Evolutionary conservation across 2,888 invertebrate species (phyloP).

Genomic region (Dolomedes plantarius): DNA sequence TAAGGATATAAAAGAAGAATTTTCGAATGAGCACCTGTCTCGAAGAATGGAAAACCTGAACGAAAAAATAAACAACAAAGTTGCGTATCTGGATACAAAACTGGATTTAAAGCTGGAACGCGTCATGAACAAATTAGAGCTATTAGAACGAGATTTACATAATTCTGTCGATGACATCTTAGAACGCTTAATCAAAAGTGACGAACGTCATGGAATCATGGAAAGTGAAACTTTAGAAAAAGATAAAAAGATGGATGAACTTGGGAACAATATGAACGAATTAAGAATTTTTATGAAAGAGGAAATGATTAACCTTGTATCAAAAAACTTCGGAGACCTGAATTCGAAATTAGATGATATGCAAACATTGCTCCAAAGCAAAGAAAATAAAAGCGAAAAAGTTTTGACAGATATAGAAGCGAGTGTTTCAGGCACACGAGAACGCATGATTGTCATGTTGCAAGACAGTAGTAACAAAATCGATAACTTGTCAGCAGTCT

Average conservation of each 20-base stretch:
- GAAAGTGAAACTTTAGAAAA: conserved; percentile 41
- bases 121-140: conserved; percentile 63
- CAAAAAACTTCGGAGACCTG: conserved; percentile 32
- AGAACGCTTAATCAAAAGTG: conserved; percentile 67
- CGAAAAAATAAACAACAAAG: conserved; percentile 68
- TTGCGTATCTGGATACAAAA: conserved; percentile 66
- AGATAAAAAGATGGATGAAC: conserved; percentile 45
- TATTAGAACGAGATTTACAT: conserved; percentile 68
- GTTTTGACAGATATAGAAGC: conserved; percentile 11
- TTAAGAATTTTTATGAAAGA: conserved; percentile 47
- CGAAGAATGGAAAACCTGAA: conserved; percentile 64
- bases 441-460: conserved; percentile 19
- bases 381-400: conserved; percentile 40
- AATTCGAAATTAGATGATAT: conserved; percentile 14
- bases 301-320: conserved; percentile 33
- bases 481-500: conserved; percentile 40
- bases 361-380: neutral
- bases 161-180: conserved; percentile 63
- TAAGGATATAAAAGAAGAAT: conserved; percentile 71
- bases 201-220: conserved; percentile 56
- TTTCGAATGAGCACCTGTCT: conserved; percentile 66
- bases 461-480: conserved; percentile 47
- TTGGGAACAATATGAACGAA: conserved; percentile 28
- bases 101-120: conserved; percentile 62
- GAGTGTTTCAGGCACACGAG: conserved; percentile 17